Evolutionary conservation across 1,140 invertebrate species (phyloP).

Genomic region (Drosophila pseudoobscura): DNA sequence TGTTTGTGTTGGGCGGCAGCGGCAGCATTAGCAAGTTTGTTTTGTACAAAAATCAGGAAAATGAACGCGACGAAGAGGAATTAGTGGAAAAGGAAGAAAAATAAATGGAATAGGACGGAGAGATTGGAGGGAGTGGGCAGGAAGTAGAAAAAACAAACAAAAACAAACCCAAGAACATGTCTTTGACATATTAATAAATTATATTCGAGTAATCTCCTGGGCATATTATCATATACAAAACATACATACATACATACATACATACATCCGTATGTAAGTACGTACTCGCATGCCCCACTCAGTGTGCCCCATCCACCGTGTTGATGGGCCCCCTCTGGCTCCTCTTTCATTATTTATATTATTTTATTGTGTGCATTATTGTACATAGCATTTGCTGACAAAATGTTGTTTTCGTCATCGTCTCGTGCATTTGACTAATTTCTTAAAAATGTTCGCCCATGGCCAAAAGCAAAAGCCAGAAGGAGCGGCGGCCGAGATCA

Average conservation of each 20-base stretch:
- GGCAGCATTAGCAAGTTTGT: slow-evolving; percentile 10
- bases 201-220: slow-evolving; percentile 29
- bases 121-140: neutral
- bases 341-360: slow-evolving; percentile 22
- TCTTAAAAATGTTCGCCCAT: neutral
- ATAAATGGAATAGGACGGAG: no score
- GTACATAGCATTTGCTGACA: slow-evolving; percentile 2
- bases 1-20: neutral
- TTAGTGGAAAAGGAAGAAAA: no score
- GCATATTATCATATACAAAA: slow-evolving; percentile 26
- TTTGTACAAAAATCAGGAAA: no score
- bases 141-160: neutral
- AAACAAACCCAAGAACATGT: slow-evolving; percentile 29
- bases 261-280: neutral
- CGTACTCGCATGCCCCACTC: no score
- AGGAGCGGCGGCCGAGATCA: no score
- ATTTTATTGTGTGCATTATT: slow-evolving; percentile 16
- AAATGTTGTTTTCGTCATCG: slow-evolving; percentile 18
- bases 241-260: no score
- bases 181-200: slow-evolving; percentile 48
- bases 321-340: neutral
- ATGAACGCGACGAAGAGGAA: no score
- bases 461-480: slow-evolving; percentile 1
- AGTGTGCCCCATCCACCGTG: neutral
- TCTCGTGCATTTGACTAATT: slow-evolving; percentile 10